Evolutionary conservation across 2,888 invertebrate species (phyloP), one percentile per base, ranked within the genome.

Genomic region (Pristionchus entomophagus): DNA sequence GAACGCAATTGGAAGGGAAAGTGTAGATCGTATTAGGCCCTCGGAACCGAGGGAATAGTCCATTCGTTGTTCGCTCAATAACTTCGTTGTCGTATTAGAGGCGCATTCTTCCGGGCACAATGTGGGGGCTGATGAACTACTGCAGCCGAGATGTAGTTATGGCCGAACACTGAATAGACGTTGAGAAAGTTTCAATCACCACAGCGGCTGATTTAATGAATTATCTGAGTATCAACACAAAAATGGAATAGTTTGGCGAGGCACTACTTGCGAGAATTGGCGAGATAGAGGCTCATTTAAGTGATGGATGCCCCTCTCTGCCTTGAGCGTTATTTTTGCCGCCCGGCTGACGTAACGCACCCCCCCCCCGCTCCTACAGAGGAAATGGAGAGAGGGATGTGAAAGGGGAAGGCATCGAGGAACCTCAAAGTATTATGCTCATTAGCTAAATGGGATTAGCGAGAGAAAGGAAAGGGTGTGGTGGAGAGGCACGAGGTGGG

Each of bases 351-450:
- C 35, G n/a, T 17, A 62, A 32, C 8, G 32, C n/a, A n/a, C n/a
- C n/a, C n/a, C n/a, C n/a, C n/a, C n/a, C n/a, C n/a, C n/a, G 14
- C 4, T 22, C n/a, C 45, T n/a, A 77, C 6, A 77, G n/a, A 41
- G 77, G 41, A 77, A 77, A 29, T 26, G 77, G n/a, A n/a, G n/a
- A n/a, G n/a, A n/a, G n/a, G n/a, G n/a, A n/a, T n/a, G n/a, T n/a
- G 53, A 53, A 32, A 22, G 32, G 1, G 53, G 10, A 32, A 80
- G 49, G 32, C 41, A 80, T 35, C 29, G 77, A n/a, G n/a, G n/a
- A n/a, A n/a, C n/a, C n/a, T n/a, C n/a, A 32, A 80, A 22, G 19
- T 80, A 49, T n/a, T 22, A 17, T 3, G 29, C 32, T 90, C 92
- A 19, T 90, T 93, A 86, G 10, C 22, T 10, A 69, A 38, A 38